Conservation (phyloP, 2,888 invertebrate genomes). For the Brenthis daphne region DNA sequence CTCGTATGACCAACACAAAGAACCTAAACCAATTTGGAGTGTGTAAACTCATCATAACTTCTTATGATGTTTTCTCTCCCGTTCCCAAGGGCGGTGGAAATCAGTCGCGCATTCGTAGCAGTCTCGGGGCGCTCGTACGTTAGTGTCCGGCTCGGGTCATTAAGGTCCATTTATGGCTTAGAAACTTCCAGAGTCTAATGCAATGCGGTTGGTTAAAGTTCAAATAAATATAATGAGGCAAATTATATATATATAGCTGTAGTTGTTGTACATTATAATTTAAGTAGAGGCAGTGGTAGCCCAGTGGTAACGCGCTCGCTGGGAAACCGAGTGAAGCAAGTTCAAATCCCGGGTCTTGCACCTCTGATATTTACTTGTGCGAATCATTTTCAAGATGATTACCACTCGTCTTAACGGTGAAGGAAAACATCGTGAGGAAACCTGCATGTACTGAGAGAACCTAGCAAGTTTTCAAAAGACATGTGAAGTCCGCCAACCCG, state of each 20-base stretch:
- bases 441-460: too few relatives aligned
- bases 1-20: conserved; percentile 21
- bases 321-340: too few relatives aligned
- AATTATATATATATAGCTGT: neutral
- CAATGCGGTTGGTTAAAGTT: conserved; percentile 16
- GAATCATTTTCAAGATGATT: too few relatives aligned
- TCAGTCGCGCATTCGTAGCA: conserved; percentile 57
- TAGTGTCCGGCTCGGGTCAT: conserved; percentile 65
- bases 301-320: too few relatives aligned
- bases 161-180: conserved; percentile 64
- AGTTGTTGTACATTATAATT: too few relatives aligned
- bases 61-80: conserved; percentile 49
- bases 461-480: too few relatives aligned
- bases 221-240: conserved; percentile 5
- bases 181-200: conserved; percentile 33
- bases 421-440: too few relatives aligned
- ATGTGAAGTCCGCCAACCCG: too few relatives aligned
- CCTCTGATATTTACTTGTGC: too few relatives aligned
- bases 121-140: conserved; percentile 52
- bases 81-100: conserved; percentile 59
- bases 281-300: too few relatives aligned
- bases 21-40: conserved; percentile 30
- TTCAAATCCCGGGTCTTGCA: too few relatives aligned
- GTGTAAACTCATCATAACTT: conserved; percentile 53
- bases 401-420: too few relatives aligned